Percentiles rank a stretch among this genome's conserved stretches.
These are phyloP conservation scores for Sciaenops ocellatus DNA, from an alignment of 2,797 vertebrate genomes.

Conservation along the genomic window DNA sequence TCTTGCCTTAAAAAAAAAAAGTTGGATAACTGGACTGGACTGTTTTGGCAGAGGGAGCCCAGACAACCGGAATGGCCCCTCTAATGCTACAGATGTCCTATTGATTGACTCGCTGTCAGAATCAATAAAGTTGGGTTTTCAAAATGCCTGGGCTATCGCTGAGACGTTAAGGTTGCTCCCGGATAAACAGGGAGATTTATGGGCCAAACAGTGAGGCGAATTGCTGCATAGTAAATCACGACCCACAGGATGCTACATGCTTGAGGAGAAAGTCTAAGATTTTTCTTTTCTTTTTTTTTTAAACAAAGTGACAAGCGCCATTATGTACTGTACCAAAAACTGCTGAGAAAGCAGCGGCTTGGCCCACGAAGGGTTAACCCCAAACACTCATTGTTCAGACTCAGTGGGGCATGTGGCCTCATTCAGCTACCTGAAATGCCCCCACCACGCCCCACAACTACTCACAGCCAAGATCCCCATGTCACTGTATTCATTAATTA, in stretches of 20 bases:
- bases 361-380: constrained; percentile 58
- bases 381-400: constrained; percentile 52
- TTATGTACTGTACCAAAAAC: constrained; percentile 8
- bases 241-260: constrained; percentile 26
- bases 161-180: constrained; percentile 52
- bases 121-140: constrained; percentile 62
- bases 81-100: constrained; percentile 64
- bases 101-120: constrained; percentile 65
- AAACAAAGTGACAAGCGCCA: constrained; percentile 7
- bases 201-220: constrained; percentile 27
- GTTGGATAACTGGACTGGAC: constrained; percentile 22
- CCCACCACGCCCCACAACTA: constrained; percentile 73
- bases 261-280: not conserved
- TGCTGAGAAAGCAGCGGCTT: constrained; percentile 26
- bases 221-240: constrained; percentile 51
- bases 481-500: constrained; percentile 90
- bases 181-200: constrained; percentile 59
- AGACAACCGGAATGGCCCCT: constrained; percentile 30
- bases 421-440: constrained; percentile 82
- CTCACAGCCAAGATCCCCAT: constrained; percentile 79
- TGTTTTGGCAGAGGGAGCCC: constrained; percentile 34
- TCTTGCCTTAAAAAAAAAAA: constrained; percentile 46
- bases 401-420: constrained; percentile 75
- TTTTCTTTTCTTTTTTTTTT: not conserved
- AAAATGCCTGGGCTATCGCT: constrained; percentile 34